Percentiles rank a stretch among this genome's conserved stretches.
Conservation (phyloP, 2,888 invertebrate genomes). For the Chloroclystis v-ata region DNA sequence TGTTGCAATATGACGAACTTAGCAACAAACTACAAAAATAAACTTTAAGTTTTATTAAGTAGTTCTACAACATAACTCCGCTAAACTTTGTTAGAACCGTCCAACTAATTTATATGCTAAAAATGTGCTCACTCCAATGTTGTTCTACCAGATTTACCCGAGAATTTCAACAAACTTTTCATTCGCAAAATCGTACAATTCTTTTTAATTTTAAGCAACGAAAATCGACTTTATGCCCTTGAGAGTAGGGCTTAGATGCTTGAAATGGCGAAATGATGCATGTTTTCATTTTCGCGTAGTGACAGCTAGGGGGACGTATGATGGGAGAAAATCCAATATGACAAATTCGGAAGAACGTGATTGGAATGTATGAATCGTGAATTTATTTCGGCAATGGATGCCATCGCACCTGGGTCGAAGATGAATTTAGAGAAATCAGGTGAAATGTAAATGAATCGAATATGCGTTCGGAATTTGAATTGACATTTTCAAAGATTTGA, state of each 20-base stretch:
- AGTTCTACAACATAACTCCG: too few relatives aligned
- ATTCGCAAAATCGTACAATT: slow-evolving; percentile 49
- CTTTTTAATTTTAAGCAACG: slow-evolving; percentile 29
- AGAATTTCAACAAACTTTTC: slow-evolving; percentile 33
- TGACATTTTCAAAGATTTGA: not conserved
- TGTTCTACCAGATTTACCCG: slow-evolving; percentile 10
- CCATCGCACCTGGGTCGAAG: slow-evolving; percentile 45
- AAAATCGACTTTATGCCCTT: slow-evolving; percentile 28
- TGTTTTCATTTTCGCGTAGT: slow-evolving; percentile 71
- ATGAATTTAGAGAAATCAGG: slow-evolving; percentile 47
- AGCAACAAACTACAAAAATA: too few relatives aligned
- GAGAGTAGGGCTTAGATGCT: slow-evolving; percentile 37
- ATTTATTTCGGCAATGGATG: slow-evolving; percentile 60
- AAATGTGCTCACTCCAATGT: slow-evolving; percentile 10
- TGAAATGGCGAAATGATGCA: slow-evolving; percentile 51
- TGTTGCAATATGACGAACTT: too few relatives aligned
- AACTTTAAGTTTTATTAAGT: too few relatives aligned
- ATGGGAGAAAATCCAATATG: slow-evolving; percentile 76
- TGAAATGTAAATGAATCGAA: slow-evolving; percentile 27
- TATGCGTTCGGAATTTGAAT: slow-evolving; percentile 11
- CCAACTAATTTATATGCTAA: slow-evolving; percentile 9
- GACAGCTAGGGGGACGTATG: slow-evolving; percentile 70
- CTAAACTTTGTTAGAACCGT: not conserved
- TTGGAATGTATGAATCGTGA: slow-evolving; percentile 67
- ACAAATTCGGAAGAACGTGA: slow-evolving; percentile 77